Conservation (phyloP, 2,888 invertebrate species). For the Gandaritis pyraliata region DNA sequence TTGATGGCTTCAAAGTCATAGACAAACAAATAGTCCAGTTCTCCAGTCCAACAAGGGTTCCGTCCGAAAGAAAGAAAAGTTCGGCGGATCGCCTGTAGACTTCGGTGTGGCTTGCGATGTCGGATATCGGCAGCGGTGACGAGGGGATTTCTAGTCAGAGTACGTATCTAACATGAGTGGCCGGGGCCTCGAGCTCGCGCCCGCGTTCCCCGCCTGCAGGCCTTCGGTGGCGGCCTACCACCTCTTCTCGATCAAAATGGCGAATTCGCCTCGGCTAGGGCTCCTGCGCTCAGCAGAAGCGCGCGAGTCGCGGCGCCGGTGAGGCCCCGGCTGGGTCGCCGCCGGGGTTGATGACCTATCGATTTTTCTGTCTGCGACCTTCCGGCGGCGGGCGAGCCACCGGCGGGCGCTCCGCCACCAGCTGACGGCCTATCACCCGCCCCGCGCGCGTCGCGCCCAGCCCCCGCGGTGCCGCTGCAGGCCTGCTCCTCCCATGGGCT, state of each 20-base stretch:
- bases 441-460: background rate
- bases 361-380: conserved; percentile 84
- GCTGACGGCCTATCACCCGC: conserved; percentile 68
- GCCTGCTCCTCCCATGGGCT: conserved; percentile 15
- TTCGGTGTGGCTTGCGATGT: conserved; percentile 87
- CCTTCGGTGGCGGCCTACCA: conserved; percentile 60
- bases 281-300: conserved; percentile 48
- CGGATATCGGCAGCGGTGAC: conserved; percentile 92
- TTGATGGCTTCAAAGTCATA: conserved; percentile 75
- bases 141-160: conserved; percentile 92
- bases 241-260: conserved; percentile 84
- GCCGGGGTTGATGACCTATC: conserved; percentile 82
- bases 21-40: conserved; percentile 69
- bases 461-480: conserved; percentile 3
- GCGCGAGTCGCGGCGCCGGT: conserved; percentile 60
- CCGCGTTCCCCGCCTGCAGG: conserved; percentile 51
- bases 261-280: conserved; percentile 70
- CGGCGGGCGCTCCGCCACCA: conserved; percentile 56
- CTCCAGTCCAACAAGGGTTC: conserved; percentile 45
- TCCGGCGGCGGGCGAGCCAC: conserved; percentile 73
- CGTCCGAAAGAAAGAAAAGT: conserved; percentile 66
- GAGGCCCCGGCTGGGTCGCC: conserved; percentile 70
- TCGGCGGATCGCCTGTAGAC: conserved; percentile 80
- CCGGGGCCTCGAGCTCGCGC: conserved; percentile 52
- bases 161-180: conserved; percentile 83